Evolutionary conservation across 2,797 vertebrate genomes (phyloP).

Genomic region (Chrosomus eos): DNA sequence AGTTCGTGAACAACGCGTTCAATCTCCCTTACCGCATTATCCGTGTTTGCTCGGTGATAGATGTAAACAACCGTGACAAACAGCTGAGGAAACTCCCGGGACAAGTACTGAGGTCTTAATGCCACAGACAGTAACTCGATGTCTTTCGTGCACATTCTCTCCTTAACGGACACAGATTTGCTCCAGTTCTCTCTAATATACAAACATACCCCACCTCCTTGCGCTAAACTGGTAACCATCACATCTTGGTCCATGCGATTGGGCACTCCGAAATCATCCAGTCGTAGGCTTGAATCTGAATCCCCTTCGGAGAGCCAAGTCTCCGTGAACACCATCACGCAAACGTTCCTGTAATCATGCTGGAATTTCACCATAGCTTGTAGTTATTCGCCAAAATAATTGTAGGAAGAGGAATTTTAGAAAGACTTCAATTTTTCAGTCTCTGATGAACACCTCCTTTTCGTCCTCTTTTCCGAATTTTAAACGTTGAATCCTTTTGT

Average conservation of each 20-base stretch:
- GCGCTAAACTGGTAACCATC: background rate
- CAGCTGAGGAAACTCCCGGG: conserved; percentile 8
- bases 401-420: background rate
- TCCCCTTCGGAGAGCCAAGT: background rate
- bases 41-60: conserved; percentile 15
- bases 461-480: background rate
- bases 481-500: background rate
- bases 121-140: background rate
- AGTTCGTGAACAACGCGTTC: background rate
- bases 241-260: background rate
- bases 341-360: background rate
- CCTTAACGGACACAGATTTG: background rate
- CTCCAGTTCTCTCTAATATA: background rate
- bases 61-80: conserved; percentile 19
- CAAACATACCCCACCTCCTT: background rate
- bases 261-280: background rate
- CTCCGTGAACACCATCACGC: background rate
- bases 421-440: background rate
- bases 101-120: background rate
- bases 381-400: background rate
- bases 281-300: background rate
- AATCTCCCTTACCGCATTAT: background rate
- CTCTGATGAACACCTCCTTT: background rate
- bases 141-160: background rate
- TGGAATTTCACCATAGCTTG: background rate